These are phyloP conservation scores for Alosa alosa DNA, from an alignment of 2,113 vertebrate species.

Conservation along the genomic window DNA sequence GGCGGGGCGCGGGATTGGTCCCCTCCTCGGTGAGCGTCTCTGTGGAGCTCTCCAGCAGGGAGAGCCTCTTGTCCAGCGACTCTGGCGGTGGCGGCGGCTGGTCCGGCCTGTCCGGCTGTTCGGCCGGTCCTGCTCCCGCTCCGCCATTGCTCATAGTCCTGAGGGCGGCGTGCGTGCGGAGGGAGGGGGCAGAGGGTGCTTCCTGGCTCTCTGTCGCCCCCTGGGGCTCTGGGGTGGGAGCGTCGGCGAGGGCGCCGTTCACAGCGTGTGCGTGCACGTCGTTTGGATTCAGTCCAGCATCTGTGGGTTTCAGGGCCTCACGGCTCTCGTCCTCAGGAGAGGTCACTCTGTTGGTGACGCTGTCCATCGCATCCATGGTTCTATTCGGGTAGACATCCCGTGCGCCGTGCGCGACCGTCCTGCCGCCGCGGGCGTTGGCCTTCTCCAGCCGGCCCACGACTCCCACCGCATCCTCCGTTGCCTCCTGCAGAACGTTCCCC, in stretches of 20 bases:
- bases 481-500: constrained; percentile 94
- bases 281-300: constrained; percentile 27
- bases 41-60: constrained; percentile 79
- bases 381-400: not conserved
- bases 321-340: constrained; percentile 46
- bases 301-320: not conserved
- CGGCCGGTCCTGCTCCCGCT: constrained; percentile 38
- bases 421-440: not conserved
- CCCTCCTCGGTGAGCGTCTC: constrained; percentile 82
- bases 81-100: constrained; percentile 43
- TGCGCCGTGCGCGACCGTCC: not conserved
- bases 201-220: constrained; percentile 37
- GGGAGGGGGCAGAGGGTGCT: constrained; percentile 14
- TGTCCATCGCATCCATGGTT: not conserved
- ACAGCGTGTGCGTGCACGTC: constrained; percentile 51
- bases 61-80: constrained; percentile 63
- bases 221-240: not conserved
- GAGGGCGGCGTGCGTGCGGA: constrained; percentile 25
- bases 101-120: constrained; percentile 34
- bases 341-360: constrained; percentile 54
- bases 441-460: constrained; percentile 47
- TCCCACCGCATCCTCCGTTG: constrained; percentile 78
- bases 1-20: constrained; percentile 47
- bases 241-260: not conserved
- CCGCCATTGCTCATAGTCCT: constrained; percentile 66